phyloP scores from a whole-genome alignment of 2,113 vertebrate species.

The Oreotrochilus melanogaster region DNA sequence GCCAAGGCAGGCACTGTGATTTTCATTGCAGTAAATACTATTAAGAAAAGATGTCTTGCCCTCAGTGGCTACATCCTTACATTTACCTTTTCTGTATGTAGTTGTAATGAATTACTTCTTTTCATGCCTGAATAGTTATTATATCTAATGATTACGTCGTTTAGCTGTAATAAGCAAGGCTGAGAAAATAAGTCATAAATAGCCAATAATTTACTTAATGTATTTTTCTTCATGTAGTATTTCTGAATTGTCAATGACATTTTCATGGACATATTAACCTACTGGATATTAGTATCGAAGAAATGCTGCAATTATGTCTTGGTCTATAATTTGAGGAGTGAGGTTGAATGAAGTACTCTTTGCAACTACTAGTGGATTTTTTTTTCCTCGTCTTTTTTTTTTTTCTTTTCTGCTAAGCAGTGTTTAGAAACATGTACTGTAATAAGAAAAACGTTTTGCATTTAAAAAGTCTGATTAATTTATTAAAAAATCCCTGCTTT shows the following conservation, averaged over 20 bases:
- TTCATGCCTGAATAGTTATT: background rate
- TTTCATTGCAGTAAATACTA: background rate
- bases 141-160: background rate
- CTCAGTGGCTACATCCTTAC: background rate
- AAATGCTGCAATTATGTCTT: background rate
- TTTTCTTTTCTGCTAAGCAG: background rate
- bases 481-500: background rate
- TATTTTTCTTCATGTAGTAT: background rate
- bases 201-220: background rate
- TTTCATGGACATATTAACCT: constrained; percentile 13
- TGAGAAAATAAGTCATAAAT: constrained; percentile 35
- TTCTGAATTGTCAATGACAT: background rate
- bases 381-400: background rate
- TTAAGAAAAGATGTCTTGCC: background rate
- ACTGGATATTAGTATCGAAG: constrained; percentile 5
- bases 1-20: background rate
- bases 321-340: background rate
- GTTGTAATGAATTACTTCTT: background rate
- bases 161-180: constrained; percentile 26
- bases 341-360: background rate
- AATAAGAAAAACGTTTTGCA: background rate
- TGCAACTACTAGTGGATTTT: background rate
- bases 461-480: background rate
- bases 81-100: background rate
- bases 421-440: background rate